A percentile compares a stretch with the other conserved stretches of the same genome.
Conservation (phyloP, 2,797 vertebrate genomes). For the Heterohyrax brucei region DNA sequence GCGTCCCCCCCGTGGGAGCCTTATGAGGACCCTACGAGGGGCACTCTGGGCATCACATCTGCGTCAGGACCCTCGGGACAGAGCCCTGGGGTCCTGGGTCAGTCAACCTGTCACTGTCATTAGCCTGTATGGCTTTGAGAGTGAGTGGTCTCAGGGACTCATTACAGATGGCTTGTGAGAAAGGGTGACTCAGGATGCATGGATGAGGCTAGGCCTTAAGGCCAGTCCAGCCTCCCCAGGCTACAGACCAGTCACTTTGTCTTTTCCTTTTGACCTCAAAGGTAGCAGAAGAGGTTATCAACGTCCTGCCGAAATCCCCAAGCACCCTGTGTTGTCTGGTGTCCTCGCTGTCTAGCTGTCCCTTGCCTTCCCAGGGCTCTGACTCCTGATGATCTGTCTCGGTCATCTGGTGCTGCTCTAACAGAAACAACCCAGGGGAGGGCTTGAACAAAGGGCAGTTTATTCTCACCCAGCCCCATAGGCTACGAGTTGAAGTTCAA, state of each 20-base stretch:
- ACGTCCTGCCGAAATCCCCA: neutral
- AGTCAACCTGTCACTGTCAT: neutral
- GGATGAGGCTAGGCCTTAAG: neutral
- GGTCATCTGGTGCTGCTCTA: too few species aligned
- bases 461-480: too few species aligned
- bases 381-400: too few species aligned
- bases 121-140: neutral
- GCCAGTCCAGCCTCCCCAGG: neutral
- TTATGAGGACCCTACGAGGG: neutral
- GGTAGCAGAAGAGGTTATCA: too few species aligned
- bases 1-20: neutral
- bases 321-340: neutral
- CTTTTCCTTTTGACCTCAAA: neutral
- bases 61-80: neutral
- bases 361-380: too few species aligned
- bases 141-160: neutral
- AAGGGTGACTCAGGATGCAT: fast-evolving
- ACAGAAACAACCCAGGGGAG: too few species aligned
- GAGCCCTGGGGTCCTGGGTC: neutral
- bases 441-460: too few species aligned
- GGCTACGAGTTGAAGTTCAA: too few species aligned
- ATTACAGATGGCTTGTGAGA: neutral
- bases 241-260: neutral
- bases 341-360: too few species aligned
- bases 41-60: neutral